phyloP scores from a whole-genome alignment of 2,888 invertebrate genomes.

The Morinoia aosen region DNA sequence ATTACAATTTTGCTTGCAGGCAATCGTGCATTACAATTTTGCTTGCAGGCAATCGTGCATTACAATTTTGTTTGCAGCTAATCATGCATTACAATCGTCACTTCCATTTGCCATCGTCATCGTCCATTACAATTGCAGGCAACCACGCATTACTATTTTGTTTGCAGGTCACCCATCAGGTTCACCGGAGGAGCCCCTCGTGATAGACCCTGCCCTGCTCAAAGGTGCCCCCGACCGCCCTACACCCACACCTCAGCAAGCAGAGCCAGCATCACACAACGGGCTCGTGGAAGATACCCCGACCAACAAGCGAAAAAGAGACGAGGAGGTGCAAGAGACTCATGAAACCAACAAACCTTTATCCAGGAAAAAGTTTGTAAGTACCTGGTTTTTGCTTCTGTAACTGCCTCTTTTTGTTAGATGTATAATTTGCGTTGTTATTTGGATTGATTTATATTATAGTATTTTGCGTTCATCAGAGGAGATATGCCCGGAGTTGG shows the following conservation, averaged over 20 bases:
- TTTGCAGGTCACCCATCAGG: background rate
- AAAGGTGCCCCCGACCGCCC: background rate
- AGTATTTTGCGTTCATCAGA: too few relatives aligned
- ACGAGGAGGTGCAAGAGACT: background rate
- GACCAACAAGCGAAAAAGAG: background rate
- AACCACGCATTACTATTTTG: background rate
- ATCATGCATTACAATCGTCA: too few relatives aligned
- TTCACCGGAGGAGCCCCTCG: background rate
- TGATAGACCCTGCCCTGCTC: slow-evolving; percentile 23
- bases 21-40: too few relatives aligned
- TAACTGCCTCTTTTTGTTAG: background rate
- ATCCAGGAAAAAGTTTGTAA: background rate
- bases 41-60: background rate
- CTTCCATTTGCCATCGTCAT: too few relatives aligned
- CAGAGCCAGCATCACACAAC: background rate
- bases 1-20: background rate
- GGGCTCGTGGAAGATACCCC: background rate
- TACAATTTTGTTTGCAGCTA: background rate
- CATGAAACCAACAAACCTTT: background rate
- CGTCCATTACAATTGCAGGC: too few relatives aligned
- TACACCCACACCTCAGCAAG: background rate
- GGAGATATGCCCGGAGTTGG: too few relatives aligned
- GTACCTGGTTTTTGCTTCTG: background rate
- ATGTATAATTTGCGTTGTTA: too few relatives aligned
- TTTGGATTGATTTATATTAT: too few relatives aligned